phyloP scores from a whole-genome alignment of 1,140 invertebrate genomes.

The Zaprionus davidi region DNA sequence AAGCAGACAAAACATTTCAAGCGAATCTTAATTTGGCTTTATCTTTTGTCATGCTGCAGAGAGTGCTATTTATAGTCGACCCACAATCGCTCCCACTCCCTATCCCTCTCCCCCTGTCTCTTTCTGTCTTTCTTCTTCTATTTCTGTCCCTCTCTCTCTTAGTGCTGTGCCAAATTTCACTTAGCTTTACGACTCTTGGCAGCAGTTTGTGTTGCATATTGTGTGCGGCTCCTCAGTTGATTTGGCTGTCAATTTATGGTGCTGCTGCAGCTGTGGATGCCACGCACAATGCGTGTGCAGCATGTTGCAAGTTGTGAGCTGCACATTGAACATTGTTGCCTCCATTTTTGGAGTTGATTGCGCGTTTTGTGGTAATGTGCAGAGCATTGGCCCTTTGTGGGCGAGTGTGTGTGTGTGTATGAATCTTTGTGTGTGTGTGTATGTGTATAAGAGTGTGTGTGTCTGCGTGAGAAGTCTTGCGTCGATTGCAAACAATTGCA shows the following conservation, averaged over 20 bases:
- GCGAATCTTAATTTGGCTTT: constrained; percentile 10
- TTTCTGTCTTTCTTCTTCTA: background rate
- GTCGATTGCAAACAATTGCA: constrained; percentile 56
- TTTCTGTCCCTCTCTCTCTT: background rate
- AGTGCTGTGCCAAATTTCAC: constrained; percentile 17
- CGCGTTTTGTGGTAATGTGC: constrained; percentile 42
- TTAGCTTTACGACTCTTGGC: constrained; percentile 16
- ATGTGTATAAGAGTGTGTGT: background rate
- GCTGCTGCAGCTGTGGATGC: constrained; percentile 10
- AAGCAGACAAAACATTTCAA: background rate
- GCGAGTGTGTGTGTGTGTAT: background rate
- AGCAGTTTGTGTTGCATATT: constrained; percentile 21
- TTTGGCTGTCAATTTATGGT: constrained; percentile 36
- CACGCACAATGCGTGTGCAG: constrained; percentile 58
- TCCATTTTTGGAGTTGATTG: constrained; percentile 64
- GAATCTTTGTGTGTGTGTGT: background rate
- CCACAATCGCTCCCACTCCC: background rate
- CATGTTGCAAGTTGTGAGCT: constrained; percentile 37
- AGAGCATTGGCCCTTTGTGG: constrained; percentile 22
- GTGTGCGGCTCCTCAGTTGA: background rate
- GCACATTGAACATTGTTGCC: constrained; percentile 64
- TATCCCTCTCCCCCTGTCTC: background rate
- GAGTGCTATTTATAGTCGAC: constrained; percentile 1
- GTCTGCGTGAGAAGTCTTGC: constrained; percentile 17
- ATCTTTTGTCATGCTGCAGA: background rate